A percentile compares a stretch with the other conserved stretches of the same genome.
Conservation (phyloP, 2,797 vertebrate species). For the Spheniscus humboldti region DNA sequence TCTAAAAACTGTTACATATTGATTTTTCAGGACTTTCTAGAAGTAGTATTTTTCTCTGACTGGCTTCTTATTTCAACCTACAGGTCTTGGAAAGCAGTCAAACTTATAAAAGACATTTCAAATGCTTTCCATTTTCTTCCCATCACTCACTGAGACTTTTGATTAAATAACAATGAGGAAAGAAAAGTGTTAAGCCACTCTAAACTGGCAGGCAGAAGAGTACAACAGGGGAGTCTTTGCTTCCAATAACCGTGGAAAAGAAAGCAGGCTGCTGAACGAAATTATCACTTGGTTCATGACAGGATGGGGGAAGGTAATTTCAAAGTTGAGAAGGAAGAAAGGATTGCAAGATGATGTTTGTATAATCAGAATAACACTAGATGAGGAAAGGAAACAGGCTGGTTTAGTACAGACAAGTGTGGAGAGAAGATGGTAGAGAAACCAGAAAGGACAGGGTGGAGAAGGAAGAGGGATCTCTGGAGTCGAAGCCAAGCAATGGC, state of each 20-base stretch:
- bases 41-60: background rate
- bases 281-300: background rate
- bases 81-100: background rate
- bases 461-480: background rate
- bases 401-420: background rate
- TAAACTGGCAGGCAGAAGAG: background rate
- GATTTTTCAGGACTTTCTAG: background rate
- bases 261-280: background rate
- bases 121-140: background rate
- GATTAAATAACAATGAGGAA: background rate
- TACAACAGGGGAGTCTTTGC: background rate
- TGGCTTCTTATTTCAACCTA: background rate
- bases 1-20: background rate
- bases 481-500: background rate
- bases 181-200: background rate
- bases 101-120: background rate
- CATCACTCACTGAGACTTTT: background rate
- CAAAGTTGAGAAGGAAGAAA: background rate
- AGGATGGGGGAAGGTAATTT: background rate
- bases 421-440: background rate
- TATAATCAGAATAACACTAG: background rate
- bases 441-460: background rate
- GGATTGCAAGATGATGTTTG: background rate
- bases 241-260: background rate
- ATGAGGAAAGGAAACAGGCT: constrained; percentile 23